A percentile compares a stretch with the other conserved stretches of the same genome.
phyloP scores from a whole-genome alignment of 2,888 invertebrate genomes.

The Myopa tessellatipennis region DNA sequence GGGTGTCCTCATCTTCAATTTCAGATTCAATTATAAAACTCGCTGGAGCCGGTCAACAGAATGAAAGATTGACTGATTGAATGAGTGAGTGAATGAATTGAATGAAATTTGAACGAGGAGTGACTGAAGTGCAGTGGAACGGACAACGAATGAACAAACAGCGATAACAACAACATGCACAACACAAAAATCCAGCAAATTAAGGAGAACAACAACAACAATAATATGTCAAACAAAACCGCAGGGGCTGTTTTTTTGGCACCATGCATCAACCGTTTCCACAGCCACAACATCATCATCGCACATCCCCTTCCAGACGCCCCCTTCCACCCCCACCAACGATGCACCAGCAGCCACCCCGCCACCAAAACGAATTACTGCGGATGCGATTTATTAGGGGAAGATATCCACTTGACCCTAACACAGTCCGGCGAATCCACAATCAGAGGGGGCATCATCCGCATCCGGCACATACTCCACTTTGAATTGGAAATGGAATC shows the following conservation, averaged over 20 bases:
- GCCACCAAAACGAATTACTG: conserved; percentile 54
- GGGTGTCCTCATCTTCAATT: conserved; percentile 60
- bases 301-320: conserved; percentile 29
- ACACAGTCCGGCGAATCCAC: conserved; percentile 16
- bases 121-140: background rate
- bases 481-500: background rate
- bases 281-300: background rate
- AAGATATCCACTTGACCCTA: conserved; percentile 40
- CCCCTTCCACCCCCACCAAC: conserved; percentile 31
- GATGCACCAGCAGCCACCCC: background rate
- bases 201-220: background rate
- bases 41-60: conserved; percentile 47
- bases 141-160: conserved; percentile 55
- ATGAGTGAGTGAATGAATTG: background rate
- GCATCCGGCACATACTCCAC: background rate
- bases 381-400: background rate
- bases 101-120: background rate
- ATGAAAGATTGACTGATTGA: background rate
- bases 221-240: conserved; percentile 45
- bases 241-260: conserved; percentile 42
- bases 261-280: conserved; percentile 4
- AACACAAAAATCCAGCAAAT: conserved; percentile 1
- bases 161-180: conserved; percentile 52
- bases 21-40: conserved; percentile 66
- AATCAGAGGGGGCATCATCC: background rate